phyloP scores from a whole-genome alignment of 2,888 invertebrate species.

The Coleophora flavipennella region DNA sequence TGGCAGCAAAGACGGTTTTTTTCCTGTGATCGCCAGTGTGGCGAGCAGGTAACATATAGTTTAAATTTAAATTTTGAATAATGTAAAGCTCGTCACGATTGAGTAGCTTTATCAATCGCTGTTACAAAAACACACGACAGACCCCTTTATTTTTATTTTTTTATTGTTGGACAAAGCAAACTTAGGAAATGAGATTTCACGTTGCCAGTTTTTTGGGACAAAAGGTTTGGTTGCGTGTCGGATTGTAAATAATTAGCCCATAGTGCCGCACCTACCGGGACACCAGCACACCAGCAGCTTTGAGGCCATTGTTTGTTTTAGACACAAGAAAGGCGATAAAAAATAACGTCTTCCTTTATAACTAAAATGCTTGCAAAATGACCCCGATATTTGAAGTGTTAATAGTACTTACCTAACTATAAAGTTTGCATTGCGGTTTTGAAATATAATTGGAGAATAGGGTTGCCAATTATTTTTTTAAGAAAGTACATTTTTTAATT shows the following conservation, averaged over 20 bases:
- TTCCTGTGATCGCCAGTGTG: conserved; percentile 20
- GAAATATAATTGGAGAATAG: too few species aligned
- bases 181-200: conserved; percentile 69
- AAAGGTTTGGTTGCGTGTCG: conserved; percentile 55
- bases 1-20: too few species aligned
- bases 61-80: conserved; percentile 13
- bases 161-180: conserved; percentile 45
- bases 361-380: conserved; percentile 1
- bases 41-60: conserved; percentile 8
- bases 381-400: too few species aligned
- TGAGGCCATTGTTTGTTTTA: conserved; percentile 51
- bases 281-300: conserved; percentile 25
- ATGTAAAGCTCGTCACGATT: conserved; percentile 20
- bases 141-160: conserved; percentile 39
- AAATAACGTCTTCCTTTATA: conserved; percentile 46
- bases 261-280: conserved; percentile 56
- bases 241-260: conserved; percentile 69
- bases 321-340: conserved; percentile 33
- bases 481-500: too few species aligned
- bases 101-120: conserved; percentile 32
- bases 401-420: too few species aligned
- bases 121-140: conserved; percentile 30
- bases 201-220: conserved; percentile 58
- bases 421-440: too few species aligned
- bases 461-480: too few species aligned